Percentiles rank a stretch among this genome's conserved stretches.
Evolutionary conservation across 2,797 vertebrate species (phyloP).

Genomic region (Microcaecilia unicolor): DNA sequence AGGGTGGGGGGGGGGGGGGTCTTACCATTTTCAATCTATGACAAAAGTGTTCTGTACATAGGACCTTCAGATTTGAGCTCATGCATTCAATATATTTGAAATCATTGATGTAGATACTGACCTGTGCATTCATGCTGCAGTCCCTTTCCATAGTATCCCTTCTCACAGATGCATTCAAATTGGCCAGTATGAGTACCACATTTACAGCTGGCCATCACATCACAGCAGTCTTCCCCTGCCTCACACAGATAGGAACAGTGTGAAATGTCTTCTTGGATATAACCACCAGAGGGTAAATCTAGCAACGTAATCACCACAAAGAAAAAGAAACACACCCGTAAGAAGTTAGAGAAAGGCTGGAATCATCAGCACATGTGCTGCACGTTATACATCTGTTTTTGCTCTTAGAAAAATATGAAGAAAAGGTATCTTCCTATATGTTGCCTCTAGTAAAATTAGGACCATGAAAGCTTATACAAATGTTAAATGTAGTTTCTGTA

Average conservation of each 20-base stretch:
- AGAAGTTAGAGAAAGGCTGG: too few relatives aligned
- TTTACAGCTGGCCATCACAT: constrained; percentile 92
- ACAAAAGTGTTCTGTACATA: too few relatives aligned
- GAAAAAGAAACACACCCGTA: too few relatives aligned
- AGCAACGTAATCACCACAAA: constrained; percentile 15
- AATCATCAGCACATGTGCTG: too few relatives aligned
- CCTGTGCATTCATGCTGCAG: constrained; percentile 87
- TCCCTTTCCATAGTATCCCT: constrained; percentile 89
- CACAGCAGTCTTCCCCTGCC: constrained; percentile 77
- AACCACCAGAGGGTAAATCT: constrained; percentile 90
- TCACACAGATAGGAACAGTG: constrained; percentile 85
- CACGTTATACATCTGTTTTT: too few relatives aligned
- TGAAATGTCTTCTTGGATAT: constrained; percentile 83
- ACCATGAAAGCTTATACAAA: too few relatives aligned
- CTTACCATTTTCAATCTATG: too few relatives aligned
- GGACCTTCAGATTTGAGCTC: neutral
- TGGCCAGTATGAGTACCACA: constrained; percentile 92
- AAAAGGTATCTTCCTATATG: too few relatives aligned
- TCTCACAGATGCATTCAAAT: constrained; percentile 93
- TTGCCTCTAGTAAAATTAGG: too few relatives aligned
- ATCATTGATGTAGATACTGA: constrained; percentile 31
- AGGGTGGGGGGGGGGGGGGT: too few relatives aligned
- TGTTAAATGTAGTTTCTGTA: too few relatives aligned
- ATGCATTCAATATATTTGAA: neutral
- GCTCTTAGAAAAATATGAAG: too few relatives aligned